Percentiles rank a stretch among this genome's conserved stretches.
Evolutionary conservation across 2,113 vertebrate species (phyloP).

Genomic region (Callocephalon fimbriatum): DNA sequence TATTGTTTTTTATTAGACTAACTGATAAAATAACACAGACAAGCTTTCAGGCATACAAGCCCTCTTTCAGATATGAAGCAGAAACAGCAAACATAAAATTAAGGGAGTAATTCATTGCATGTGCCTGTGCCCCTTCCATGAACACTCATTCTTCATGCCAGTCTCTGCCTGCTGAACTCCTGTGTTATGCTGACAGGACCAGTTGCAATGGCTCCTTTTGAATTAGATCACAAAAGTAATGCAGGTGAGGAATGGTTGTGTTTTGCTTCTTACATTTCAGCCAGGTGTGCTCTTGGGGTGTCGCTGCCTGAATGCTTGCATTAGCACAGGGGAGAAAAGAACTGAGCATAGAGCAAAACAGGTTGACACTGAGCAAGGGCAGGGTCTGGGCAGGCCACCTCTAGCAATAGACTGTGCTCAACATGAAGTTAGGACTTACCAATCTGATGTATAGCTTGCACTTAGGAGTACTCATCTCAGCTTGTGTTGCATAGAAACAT

Average conservation of each 20-base stretch:
- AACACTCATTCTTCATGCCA: background rate
- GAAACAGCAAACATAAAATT: background rate
- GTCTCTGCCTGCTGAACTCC: background rate
- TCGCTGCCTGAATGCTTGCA: background rate
- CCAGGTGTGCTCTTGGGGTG: background rate
- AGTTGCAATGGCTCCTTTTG: background rate
- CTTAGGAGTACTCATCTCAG: background rate
- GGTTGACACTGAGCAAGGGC: background rate
- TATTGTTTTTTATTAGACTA: background rate
- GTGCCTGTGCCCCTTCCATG: background rate
- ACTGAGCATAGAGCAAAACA: background rate
- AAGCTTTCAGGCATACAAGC: background rate
- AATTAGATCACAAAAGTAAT: background rate
- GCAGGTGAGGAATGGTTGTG: background rate
- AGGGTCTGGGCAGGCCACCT: background rate
- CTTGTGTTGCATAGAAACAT: background rate
- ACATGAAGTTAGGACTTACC: background rate
- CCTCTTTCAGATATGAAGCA: background rate
- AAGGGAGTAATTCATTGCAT: background rate
- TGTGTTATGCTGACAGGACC: background rate
- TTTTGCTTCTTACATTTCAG: background rate
- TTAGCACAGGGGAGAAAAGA: background rate
- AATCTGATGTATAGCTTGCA: background rate
- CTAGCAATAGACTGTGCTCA: background rate
- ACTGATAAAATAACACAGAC: background rate